Base-by-base conservation (phyloP, 2,888 invertebrate species). In the Tenthredo notha region DNA sequence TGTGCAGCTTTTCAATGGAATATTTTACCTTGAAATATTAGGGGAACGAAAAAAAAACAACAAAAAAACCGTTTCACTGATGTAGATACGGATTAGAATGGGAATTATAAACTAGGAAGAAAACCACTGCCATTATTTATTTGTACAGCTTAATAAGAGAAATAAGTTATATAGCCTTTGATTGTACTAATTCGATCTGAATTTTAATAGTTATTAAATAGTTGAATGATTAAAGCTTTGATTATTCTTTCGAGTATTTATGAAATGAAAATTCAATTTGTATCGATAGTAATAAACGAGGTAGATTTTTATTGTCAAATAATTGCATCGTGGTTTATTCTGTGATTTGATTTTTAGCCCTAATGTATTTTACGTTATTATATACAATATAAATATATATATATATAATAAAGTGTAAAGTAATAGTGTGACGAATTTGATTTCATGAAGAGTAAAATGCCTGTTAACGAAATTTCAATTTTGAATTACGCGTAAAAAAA, bases 51-150 rank as follows among this genome's bases (percentile, higher is more conserved):
- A 21, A 25, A 21, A 33, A 33, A 33, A 33, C 0, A 33, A 37
- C 15, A 15, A 37, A 37, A 0, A 37, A 7, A 33, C 67, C 25
- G 29, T 37, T 70, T 70, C 70, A 37, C 37, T 4, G n/a, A n/a
- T 70, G 33, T 70, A 70, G 33, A 37, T 37, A 37, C 37, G 37
- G 25, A 75, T 25, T 75, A 54, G 50, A 54, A 58, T 29, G 78
- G 33, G 18, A 78, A 78, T 78, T 78, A 78, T 58, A 37, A 75
- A 25, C 47, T 75, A 75, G 25, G 75, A 75, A 47, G 75, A 70
- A 37, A 70, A 54, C 78, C 78, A 78, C 78, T 78, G 78, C 78
- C 78, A 78, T 47, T 78, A 58, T 78, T 78, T 78, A 78, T 58
- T 78, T 78, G 78, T 78, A 78, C 33, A 78, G 78, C 47, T 78